These are phyloP conservation scores for Phoxinus dragarum DNA, from an alignment of 2,797 vertebrate species.

Conservation along the genomic window DNA sequence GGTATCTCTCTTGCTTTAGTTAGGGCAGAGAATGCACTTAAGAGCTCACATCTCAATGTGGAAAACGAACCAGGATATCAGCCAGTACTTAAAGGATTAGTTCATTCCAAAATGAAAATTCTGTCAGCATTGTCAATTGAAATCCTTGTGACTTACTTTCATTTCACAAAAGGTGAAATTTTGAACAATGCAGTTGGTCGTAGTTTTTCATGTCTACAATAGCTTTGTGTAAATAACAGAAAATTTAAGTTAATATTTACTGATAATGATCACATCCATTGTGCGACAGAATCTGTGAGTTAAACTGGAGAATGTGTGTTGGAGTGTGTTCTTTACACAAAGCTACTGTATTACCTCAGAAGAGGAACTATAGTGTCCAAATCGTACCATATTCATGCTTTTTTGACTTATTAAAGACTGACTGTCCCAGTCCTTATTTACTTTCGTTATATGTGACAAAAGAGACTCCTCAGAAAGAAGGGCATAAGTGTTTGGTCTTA, in stretches of 20 bases:
- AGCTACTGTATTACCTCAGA: neutral
- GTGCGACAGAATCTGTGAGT: neutral
- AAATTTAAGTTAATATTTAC: neutral
- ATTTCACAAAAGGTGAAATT: neutral
- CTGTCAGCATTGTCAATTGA: constrained; percentile 1
- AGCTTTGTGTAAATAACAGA: neutral
- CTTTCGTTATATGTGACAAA: neutral
- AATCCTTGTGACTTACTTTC: neutral
- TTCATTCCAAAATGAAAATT: constrained; percentile 23
- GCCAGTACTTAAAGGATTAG: constrained; percentile 35
- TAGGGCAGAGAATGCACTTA: constrained; percentile 39
- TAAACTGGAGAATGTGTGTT: neutral
- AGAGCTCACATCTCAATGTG: constrained; percentile 43
- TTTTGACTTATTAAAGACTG: neutral
- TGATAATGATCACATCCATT: neutral
- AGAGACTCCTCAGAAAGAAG: neutral
- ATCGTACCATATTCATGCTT: neutral
- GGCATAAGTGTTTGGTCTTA: neutral
- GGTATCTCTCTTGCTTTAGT: constrained; percentile 27
- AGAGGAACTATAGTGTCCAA: neutral
- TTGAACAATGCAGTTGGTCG: neutral
- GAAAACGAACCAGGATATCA: constrained; percentile 25
- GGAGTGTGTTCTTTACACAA: neutral
- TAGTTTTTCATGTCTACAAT: neutral
- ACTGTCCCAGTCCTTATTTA: neutral